Evolutionary conservation across 2,113 vertebrate genomes (phyloP), one percentile per base, ranked within the genome.

Genomic region (Gavia stellata): DNA sequence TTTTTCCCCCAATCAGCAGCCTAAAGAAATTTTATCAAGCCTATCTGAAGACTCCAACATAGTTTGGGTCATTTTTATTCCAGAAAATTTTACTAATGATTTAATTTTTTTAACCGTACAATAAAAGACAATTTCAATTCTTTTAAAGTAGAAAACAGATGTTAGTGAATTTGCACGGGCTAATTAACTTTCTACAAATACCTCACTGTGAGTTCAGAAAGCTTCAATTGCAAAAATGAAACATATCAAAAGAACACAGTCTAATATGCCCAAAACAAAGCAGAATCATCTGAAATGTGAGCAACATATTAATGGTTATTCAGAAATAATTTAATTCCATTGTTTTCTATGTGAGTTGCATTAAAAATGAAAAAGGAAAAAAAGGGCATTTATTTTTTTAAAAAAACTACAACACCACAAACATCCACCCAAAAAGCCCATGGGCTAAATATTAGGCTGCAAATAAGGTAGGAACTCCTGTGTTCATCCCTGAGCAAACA

Each of bases 151-250:
- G 84, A 95, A 96, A 86, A 85, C 94, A 92, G 72, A 72, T 96
- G 73, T 89, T 84, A 86, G 62, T 96, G 88, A 94, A 83, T 96
- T 94, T 91, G 23, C 63, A 45, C 21, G 3, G 18, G 25, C 62
- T 97, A 92, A 96, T 95, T 97, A 79, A 66, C 40, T 95, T 96
- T 86, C 81, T 40, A 47, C 87, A 94, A 97, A 95, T 90, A 97
- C 90, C 89, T 96, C 67, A 94, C 73, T 63, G 38, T 84, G 86
- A 94, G 67, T 96, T 96, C 80, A 96, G 72, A 95, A 95, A 92
- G 82, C 81, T 89, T 90, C 50, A 94, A 74, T 10, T 90, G 65
- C 77, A 95, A 92, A 95, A 93, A 82, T 61, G 68, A 96, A 89
- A 95, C 38, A 47, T 92, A 93, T 96, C 66, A 93, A 83, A 93